Base-by-base conservation (phyloP, 2,797 vertebrate genomes). In the Aplochiton taeniatus region DNA sequence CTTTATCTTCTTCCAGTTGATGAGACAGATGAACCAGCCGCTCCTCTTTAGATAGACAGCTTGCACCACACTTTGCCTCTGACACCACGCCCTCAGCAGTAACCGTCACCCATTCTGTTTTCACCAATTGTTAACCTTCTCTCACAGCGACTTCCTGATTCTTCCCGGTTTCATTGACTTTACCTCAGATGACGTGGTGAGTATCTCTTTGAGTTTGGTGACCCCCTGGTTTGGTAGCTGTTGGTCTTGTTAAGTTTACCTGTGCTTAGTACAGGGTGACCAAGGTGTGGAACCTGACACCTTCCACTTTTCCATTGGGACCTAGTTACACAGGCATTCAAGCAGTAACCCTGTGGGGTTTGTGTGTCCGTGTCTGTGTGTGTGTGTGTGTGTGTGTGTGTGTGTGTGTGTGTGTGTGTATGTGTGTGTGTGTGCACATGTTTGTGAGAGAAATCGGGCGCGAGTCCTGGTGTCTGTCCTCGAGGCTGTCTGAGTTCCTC, bases 111-210 rank as follows among this genome's bases (percentile, higher is more conserved):
- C 44, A 10, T 20, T 45, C 58, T 13, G 12, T 41, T 52, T 20
- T 57, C 46, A 12, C 41, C 55, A n/a, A 5, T 10, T 57, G 71
- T 52, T 76, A 46, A 62, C 20, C 66, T 71, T 78, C 7, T 66
- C 73, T 81, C 63, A n/a, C 88, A 98, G 96, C 76, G 95, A 98
- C 87, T 97, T 98, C 84, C 85, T 98, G 86, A 97, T 98, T 81
- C 94, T 98, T 9, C 96, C 96, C 0, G 96, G 96, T 69, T 98
- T 97, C 85, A 97, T 98, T 77, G 96, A 98, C 88, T 98, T 98
- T 81, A 94, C 93, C 31, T 95, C 95, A 0, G 96, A 96, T 61
- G 96, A 98, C 78, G 96, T 98, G 94, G 96, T 97, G 75, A 93
- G 96, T 94, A 61, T 65, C 56, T 49, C 8, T 20, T 11, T 18